phyloP scores from a whole-genome alignment of 2,888 invertebrate genomes.

The Hylaea fasciaria region DNA sequence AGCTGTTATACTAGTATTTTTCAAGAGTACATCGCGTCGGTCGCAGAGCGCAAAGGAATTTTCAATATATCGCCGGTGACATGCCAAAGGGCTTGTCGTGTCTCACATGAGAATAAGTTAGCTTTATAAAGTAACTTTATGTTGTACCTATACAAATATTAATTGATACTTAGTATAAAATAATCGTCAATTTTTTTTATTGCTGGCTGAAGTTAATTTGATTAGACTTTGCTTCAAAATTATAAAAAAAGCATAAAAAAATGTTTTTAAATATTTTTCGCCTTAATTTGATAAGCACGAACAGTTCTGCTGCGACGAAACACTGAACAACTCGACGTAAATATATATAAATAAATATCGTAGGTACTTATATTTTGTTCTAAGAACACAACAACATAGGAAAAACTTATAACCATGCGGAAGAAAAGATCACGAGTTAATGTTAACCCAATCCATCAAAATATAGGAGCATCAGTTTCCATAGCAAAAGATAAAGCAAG shows the following conservation, averaged over 20 bases:
- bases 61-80: constrained; percentile 29
- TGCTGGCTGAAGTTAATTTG: no score
- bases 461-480: constrained; percentile 31
- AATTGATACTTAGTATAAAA: no score
- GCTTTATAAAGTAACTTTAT: constrained; percentile 6
- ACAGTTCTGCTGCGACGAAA: no score
- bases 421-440: constrained; percentile 31
- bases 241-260: no score
- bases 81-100: constrained; percentile 19
- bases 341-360: background rate
- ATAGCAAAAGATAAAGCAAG: constrained; percentile 39
- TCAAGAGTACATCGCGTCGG: constrained; percentile 16
- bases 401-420: background rate
- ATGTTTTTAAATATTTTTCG: no score
- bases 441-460: constrained; percentile 38
- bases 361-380: background rate
- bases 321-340: no score
- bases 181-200: no score
- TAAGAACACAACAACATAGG: background rate
- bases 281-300: no score
- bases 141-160: no score
- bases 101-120: constrained; percentile 20
- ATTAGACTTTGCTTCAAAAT: no score
- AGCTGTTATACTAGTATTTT: constrained; percentile 20
- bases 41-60: constrained; percentile 24